Conservation (phyloP, 2,113 vertebrate species). For the Turdus rufiventris region DNA sequence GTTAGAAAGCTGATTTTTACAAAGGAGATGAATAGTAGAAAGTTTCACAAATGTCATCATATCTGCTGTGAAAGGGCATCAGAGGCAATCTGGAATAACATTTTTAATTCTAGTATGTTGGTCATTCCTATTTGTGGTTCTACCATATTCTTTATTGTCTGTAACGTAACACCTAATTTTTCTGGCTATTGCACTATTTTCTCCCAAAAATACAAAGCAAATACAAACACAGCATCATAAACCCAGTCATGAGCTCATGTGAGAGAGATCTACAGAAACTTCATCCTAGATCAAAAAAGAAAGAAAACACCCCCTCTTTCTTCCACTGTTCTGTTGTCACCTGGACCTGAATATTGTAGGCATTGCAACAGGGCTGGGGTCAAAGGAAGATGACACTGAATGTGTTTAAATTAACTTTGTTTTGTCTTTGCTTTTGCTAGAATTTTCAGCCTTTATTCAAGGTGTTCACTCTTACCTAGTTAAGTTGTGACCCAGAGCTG, state of each 20-base stretch:
- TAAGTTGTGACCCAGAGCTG: neutral
- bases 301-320: neutral
- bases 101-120: neutral
- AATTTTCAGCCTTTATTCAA: neutral
- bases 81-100: neutral
- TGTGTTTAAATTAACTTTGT: neutral
- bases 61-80: neutral
- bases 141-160: neutral
- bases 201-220: neutral
- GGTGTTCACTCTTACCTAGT: neutral
- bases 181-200: neutral
- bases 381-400: neutral
- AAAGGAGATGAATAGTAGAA: neutral
- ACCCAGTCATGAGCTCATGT: neutral
- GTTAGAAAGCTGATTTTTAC: neutral
- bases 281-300: accelerated
- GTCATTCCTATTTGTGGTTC: neutral
- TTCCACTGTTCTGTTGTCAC: neutral
- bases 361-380: neutral
- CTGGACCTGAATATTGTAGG: neutral
- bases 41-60: neutral
- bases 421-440: neutral
- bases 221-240: neutral
- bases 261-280: neutral
- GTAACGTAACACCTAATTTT: neutral